Base-by-base conservation (phyloP, 2,888 invertebrate species). In the Drosophila conformis region DNA sequence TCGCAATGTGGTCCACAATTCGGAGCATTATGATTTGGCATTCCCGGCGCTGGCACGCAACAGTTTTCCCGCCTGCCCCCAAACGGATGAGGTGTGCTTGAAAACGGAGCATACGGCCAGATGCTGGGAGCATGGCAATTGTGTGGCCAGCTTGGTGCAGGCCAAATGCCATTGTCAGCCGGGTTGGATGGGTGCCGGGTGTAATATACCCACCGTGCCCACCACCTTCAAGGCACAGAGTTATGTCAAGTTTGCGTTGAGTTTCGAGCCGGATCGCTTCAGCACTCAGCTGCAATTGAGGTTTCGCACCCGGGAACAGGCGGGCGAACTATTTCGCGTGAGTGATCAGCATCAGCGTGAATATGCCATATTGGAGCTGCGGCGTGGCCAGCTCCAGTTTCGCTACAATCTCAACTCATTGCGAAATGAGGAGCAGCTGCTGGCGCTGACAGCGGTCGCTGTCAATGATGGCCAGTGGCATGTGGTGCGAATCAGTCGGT, bases 381-480 rank as follows among this genome's bases (percentile, higher is more conserved):
- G 97, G 40, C 97, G 97, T 92, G 96, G 97, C 68, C 95, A 96
- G 80, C 94, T 99, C 59, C 97, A 97, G 91, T 98, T 98, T 93
- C 95, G 97, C 76, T 99, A 96, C 92, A 98, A 99, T 93, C 94
- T 99, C 36, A 98, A 99, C 93, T 97, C 97, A 31, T 93, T 98
- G 76, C 94, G 97, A 73, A 97, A 98, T 10, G 98, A 98, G 93
- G 98, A 98, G 91, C 95, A 96, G 72, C 96, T 97, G 87, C 96
- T 99, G 85, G 96, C 97, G 96, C 93, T 98, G 53, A 96, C 96
- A 77, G 96, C 97, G 4, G 96, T 98, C 35, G 95, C 96, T 3
- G 98, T 98, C 0, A 97, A 98, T 89, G 97, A 98, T 92, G 99
- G 99, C 2, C 98, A 98, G 88, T 99, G 99, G 99, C 99, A 99